phyloP scores from a whole-genome alignment of 2,113 vertebrate species.

The Nerophis ophidion region DNA sequence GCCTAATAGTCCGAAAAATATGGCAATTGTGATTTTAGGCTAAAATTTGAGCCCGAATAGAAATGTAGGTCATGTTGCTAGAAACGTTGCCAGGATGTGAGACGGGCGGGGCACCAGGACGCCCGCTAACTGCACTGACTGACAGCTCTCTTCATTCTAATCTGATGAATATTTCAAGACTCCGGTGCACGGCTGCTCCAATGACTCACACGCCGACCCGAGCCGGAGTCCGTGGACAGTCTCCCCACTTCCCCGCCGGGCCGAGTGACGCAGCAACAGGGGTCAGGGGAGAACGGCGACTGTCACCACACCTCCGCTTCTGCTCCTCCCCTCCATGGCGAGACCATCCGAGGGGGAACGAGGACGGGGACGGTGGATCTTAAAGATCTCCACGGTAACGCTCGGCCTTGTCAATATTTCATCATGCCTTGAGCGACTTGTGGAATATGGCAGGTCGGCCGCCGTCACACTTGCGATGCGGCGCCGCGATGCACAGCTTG shows the following conservation, averaged over 20 bases:
- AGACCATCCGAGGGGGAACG: slow-evolving; percentile 35
- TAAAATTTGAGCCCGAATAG: no score
- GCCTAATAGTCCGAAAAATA: no score
- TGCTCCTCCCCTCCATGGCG: slow-evolving; percentile 1
- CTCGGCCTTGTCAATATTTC: slow-evolving; percentile 52
- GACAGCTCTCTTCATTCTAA: slow-evolving; percentile 61
- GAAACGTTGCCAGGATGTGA: slow-evolving; percentile 3
- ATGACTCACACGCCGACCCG: slow-evolving; percentile 32
- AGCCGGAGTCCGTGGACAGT: slow-evolving; percentile 26
- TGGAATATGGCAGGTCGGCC: slow-evolving; percentile 28
- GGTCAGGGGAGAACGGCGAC: slow-evolving; percentile 20
- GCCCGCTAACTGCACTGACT: slow-evolving; percentile 31
- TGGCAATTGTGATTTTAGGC: no score
- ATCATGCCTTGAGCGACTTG: slow-evolving; percentile 37
- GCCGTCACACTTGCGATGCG: slow-evolving; percentile 19
- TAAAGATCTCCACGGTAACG: slow-evolving; percentile 53
- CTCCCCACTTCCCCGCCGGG: slow-evolving; percentile 14
- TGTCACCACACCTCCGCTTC: slow-evolving; percentile 30
- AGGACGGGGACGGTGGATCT: slow-evolving; percentile 46
- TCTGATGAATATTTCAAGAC: slow-evolving; percentile 62
- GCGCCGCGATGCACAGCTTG: neutral
- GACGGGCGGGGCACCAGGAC: slow-evolving; percentile 13
- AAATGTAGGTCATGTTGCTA: no score
- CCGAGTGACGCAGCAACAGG: neutral
- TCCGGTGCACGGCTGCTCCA: slow-evolving; percentile 31